Evolutionary conservation across 2,888 invertebrate genomes (phyloP).

Genomic region (Microctonus aethiopoides): DNA sequence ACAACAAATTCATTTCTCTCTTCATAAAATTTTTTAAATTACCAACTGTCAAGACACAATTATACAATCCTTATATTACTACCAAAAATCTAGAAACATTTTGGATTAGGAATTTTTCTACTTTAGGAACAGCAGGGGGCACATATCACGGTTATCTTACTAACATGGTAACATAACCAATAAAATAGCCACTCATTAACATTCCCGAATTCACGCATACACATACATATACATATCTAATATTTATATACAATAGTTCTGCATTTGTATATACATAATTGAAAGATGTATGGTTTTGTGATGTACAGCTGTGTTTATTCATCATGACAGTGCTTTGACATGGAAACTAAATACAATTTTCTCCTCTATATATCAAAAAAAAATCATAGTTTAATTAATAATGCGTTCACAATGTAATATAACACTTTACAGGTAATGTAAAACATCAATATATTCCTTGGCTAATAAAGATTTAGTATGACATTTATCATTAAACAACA

Average conservation of each 20-base stretch:
- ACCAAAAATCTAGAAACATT: no score
- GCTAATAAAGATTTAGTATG: not conserved
- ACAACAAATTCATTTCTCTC: no score
- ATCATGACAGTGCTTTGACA: conserved; percentile 50
- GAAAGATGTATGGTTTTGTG: not conserved
- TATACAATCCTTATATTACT: no score
- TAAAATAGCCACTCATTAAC: not conserved
- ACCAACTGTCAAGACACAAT: no score
- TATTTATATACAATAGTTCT: no score
- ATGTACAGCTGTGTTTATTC: conserved; percentile 14
- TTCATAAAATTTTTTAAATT: no score
- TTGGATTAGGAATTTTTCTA: no score
- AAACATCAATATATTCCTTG: conserved; percentile 17
- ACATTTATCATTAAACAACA: not conserved
- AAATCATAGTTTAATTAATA: not conserved
- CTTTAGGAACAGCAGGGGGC: no score
- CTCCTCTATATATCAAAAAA: not conserved
- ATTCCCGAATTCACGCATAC: no score
- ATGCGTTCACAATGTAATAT: conserved; percentile 25
- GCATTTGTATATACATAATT: not conserved
- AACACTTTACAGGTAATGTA: conserved; percentile 20
- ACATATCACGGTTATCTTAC: not conserved
- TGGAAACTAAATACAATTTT: conserved; percentile 14
- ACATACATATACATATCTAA: no score
- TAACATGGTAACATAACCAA: not conserved